Evolutionary conservation across 2,113 vertebrate species (phyloP).

Genomic region (Xenus cinereus): DNA sequence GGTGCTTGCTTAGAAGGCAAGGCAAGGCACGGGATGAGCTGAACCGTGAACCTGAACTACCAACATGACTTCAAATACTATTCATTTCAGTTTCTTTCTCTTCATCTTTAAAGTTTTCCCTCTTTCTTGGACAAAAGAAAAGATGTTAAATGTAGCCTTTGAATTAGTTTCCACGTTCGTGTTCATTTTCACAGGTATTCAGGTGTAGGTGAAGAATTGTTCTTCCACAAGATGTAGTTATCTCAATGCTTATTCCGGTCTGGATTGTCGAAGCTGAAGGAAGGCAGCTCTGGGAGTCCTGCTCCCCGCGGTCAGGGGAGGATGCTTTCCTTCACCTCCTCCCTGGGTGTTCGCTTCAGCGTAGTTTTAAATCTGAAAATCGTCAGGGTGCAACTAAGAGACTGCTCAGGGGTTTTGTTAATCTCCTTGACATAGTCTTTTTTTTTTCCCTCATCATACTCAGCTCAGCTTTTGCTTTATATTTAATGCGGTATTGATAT

Average conservation of each 20-base stretch:
- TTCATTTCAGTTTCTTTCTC: not conserved
- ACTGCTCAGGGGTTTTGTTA: not conserved
- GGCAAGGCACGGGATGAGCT: rapidly evolving
- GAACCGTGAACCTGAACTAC: not conserved
- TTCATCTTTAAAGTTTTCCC: not conserved
- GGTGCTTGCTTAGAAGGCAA: not conserved
- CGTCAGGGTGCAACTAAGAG: not conserved
- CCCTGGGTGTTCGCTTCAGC: not conserved
- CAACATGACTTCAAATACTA: not conserved
- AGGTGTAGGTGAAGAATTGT: not conserved
- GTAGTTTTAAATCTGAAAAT: not conserved
- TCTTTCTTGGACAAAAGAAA: not conserved
- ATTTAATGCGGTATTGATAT: not conserved
- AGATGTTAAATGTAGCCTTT: not conserved
- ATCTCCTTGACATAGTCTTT: not conserved
- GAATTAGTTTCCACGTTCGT: not conserved
- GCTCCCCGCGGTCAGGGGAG: not conserved
- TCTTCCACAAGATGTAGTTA: not conserved
- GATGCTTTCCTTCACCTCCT: not conserved
- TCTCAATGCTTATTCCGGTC: not conserved
- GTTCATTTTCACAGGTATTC: not conserved
- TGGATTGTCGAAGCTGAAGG: not conserved
- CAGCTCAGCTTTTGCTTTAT: not conserved
- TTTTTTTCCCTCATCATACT: not conserved
- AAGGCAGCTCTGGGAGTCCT: not conserved